These are phyloP conservation scores for Balanococcus diminutus DNA, from an alignment of 2,888 invertebrate species.

Conservation along the genomic window DNA sequence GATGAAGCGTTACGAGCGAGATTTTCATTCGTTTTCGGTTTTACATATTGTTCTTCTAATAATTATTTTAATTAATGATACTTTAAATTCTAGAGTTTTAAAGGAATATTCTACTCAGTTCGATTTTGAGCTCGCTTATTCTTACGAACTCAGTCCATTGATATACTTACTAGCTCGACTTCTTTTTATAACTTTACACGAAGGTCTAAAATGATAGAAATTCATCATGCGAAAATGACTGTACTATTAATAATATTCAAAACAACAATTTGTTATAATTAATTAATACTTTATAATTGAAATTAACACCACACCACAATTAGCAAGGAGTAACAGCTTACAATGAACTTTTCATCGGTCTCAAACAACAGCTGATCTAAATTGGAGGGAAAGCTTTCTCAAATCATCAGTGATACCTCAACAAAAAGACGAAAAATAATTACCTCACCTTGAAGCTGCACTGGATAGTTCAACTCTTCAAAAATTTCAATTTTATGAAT, in stretches of 20 bases:
- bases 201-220: slow-evolving; percentile 51
- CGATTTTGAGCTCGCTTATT: background rate
- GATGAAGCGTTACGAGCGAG: no score
- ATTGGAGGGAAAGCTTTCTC: slow-evolving; percentile 37
- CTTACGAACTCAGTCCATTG: background rate
- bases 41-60: no score
- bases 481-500: no score
- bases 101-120: background rate
- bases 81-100: background rate
- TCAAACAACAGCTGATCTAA: background rate
- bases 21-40: no score
- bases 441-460: no score
- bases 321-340: no score
- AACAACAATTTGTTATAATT: background rate
- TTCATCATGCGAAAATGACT: slow-evolving; percentile 27
- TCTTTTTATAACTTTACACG: slow-evolving; percentile 50
- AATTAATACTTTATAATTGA: background rate
- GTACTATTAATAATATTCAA: background rate
- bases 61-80: no score
- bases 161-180: slow-evolving; percentile 45
- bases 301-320: no score
- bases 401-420: background rate
- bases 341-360: background rate
- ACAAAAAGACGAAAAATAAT: background rate
- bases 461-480: no score